A percentile compares a stretch with the other conserved stretches of the same genome.
Conservation (phyloP, 1,140 invertebrate species). For the Ganaspis sp. region DNA sequence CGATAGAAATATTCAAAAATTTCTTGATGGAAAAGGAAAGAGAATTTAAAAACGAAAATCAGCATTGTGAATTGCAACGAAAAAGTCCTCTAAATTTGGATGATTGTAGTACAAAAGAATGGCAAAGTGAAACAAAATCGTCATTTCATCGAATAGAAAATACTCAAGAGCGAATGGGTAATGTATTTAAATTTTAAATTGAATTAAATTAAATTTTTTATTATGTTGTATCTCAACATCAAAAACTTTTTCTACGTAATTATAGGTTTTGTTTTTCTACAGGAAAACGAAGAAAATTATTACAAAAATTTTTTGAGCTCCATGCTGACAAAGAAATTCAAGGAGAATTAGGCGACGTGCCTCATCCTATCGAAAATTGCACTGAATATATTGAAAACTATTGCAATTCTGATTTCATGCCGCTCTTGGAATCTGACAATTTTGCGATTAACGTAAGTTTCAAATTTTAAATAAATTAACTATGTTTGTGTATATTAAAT, state of each 20-base stretch:
- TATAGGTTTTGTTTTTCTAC: not conserved
- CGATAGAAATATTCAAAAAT: not conserved
- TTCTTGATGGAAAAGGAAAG: not conserved
- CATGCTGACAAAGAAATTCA: conserved; percentile 42
- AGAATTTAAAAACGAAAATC: not conserved
- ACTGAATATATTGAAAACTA: conserved; percentile 54
- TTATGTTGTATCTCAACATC: conserved; percentile 23
- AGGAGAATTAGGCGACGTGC: conserved; percentile 40
- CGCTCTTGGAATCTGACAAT: conserved; percentile 47
- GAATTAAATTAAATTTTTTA: not conserved
- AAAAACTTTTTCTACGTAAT: conserved; percentile 31
- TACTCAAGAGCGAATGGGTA: conserved; percentile 43
- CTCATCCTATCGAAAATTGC: conserved; percentile 33
- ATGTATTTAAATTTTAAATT: too few relatives aligned
- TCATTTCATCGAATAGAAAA: conserved; percentile 38
- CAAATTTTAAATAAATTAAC: conserved; percentile 35
- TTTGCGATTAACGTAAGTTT: conserved; percentile 45
- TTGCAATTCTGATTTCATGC: conserved; percentile 49
- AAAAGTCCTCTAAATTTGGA: not conserved
- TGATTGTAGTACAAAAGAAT: conserved; percentile 18
- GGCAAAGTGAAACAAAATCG: conserved; percentile 42
- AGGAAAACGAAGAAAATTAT: conserved; percentile 48
- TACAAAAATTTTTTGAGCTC: conserved; percentile 49
- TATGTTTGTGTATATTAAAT: not conserved
- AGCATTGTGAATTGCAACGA: not conserved